phyloP scores from a whole-genome alignment of 1,140 invertebrate species.

The Drosophila ambigua region DNA sequence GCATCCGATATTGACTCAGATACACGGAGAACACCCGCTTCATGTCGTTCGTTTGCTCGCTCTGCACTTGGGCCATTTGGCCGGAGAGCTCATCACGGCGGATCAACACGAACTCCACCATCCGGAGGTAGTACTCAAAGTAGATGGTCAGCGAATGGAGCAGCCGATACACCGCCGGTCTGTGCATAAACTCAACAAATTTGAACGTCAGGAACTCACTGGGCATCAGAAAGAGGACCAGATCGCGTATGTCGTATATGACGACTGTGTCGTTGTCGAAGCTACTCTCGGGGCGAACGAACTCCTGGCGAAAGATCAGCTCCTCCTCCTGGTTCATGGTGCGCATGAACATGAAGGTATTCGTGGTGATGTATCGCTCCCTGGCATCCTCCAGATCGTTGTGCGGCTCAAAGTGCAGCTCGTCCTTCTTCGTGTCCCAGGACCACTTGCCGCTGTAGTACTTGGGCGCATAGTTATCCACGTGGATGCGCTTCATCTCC shows the following conservation, averaged over 20 bases:
- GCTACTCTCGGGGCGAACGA: constrained; percentile 27
- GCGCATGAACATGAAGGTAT: constrained; percentile 61
- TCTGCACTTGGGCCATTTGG: constrained; percentile 61
- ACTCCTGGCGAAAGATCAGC: constrained; percentile 71
- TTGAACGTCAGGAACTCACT: constrained; percentile 46
- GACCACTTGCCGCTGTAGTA: constrained; percentile 72
- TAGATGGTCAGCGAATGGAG: constrained; percentile 75
- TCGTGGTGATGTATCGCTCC: constrained; percentile 62
- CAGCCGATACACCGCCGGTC: constrained; percentile 57
- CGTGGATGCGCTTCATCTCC: constrained; percentile 57
- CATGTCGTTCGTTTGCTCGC: constrained; percentile 65
- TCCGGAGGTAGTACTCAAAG: constrained; percentile 75
- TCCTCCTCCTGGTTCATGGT: constrained; percentile 73
- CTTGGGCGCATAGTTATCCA: constrained; percentile 59
- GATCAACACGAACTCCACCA: constrained; percentile 75
- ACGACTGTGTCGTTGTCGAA: constrained; percentile 68
- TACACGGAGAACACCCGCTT: constrained; percentile 69
- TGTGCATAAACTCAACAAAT: constrained; percentile 73
- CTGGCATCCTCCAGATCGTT: constrained; percentile 45
- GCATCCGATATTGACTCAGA: constrained; percentile 68
- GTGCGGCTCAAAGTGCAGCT: constrained; percentile 54
- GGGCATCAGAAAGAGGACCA: constrained; percentile 74
- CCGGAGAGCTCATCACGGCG: constrained; percentile 71
- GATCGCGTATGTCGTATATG: constrained; percentile 69
- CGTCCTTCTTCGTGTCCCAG: constrained; percentile 57